A percentile compares a stretch with the other conserved stretches of the same genome.
phyloP scores from a whole-genome alignment of 1,140 invertebrate genomes.

The Tetramorium alpestre region DNA sequence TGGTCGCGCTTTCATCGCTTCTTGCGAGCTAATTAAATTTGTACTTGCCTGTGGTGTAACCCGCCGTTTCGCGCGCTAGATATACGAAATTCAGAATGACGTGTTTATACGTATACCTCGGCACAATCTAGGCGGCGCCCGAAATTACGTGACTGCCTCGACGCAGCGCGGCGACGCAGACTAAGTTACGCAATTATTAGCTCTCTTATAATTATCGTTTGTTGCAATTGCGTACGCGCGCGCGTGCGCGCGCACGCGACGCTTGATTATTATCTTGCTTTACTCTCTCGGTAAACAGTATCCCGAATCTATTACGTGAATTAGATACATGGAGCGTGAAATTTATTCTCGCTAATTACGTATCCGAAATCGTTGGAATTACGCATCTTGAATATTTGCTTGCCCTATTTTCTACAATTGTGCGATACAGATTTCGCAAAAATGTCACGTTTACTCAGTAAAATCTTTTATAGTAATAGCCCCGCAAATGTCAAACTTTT shows the following conservation, averaged over 20 bases:
- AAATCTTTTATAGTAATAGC: background rate
- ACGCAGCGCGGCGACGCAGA: background rate
- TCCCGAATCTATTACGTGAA: background rate
- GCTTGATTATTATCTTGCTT: constrained; percentile 8
- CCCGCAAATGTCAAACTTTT: background rate
- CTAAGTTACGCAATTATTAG: constrained; percentile 17
- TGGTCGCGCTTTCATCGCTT: constrained; percentile 22
- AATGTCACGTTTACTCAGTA: background rate
- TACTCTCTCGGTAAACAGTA: background rate
- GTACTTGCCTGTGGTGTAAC: constrained; percentile 25
- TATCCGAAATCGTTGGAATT: background rate
- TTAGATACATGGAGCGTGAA: background rate
- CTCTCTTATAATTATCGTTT: constrained; percentile 40
- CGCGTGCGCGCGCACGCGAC: too few species aligned
- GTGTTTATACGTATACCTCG: background rate
- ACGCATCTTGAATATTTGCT: background rate
- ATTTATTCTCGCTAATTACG: constrained; percentile 34
- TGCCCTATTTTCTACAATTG: background rate
- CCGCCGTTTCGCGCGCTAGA: background rate
- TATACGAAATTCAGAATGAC: constrained; percentile 14
- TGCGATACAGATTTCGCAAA: background rate
- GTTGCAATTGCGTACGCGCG: background rate
- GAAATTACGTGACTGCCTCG: constrained; percentile 27
- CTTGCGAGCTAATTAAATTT: constrained; percentile 59
- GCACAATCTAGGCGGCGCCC: constrained; percentile 3